Conservation (phyloP, 1,140 invertebrate species). For the Aporrectodea caliginosa region DNA sequence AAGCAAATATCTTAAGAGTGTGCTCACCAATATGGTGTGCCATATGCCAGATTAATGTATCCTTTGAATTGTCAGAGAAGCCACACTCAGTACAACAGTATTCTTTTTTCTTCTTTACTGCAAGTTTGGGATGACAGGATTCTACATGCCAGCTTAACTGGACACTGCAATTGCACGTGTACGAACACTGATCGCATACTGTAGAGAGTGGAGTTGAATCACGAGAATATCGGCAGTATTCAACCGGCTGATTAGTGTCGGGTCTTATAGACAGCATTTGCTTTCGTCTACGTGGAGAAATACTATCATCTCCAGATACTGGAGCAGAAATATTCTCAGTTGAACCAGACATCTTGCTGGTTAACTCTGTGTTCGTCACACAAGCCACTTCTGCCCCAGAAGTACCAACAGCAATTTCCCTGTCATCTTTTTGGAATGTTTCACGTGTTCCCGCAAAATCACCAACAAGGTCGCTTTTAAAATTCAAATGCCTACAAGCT, state of each 20-base stretch:
- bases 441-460: neutral
- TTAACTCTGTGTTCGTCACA: too few species aligned
- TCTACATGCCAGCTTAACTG: neutral
- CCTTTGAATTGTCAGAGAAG: neutral
- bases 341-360: neutral
- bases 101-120: neutral
- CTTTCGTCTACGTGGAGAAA: neutral
- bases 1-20: neutral
- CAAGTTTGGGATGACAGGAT: neutral
- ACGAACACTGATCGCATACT: neutral
- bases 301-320: neutral
- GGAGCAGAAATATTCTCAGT: neutral
- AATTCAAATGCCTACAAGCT: neutral
- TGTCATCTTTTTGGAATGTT: neutral
- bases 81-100: neutral
- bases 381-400: too few species aligned
- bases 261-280: neutral
- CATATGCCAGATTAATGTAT: neutral
- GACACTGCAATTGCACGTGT: neutral
- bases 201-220: neutral
- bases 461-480: neutral
- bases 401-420: neutral
- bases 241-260: neutral
- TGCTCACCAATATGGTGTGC: neutral
- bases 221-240: neutral